Percentiles rank a stretch among this genome's conserved stretches.
Evolutionary conservation across 2,888 invertebrate species (phyloP).

Genomic region (Drosophila setosimentum): DNA sequence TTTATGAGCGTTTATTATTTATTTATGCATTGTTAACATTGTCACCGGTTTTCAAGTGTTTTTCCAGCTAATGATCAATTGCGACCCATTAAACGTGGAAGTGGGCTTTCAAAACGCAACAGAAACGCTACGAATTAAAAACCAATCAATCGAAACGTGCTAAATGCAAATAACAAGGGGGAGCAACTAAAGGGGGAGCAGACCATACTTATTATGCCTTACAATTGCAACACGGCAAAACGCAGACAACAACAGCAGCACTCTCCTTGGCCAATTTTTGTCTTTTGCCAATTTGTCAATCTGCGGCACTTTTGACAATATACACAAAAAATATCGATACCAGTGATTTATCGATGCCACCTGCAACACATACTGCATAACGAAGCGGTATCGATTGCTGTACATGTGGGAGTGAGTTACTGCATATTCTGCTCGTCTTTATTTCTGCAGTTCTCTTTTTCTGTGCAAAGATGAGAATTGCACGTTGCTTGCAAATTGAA

Average conservation of each 20-base stretch:
- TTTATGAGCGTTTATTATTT: constrained; percentile 62
- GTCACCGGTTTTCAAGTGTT: constrained; percentile 61
- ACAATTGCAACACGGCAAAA: constrained; percentile 8
- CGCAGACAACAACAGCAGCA: constrained; percentile 1
- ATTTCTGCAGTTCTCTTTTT: constrained; percentile 17
- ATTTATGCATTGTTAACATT: constrained; percentile 59
- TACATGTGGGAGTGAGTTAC: constrained; percentile 21
- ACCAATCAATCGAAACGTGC: constrained; percentile 40
- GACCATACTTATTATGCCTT: constrained; percentile 9
- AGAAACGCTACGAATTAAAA: constrained; percentile 24
- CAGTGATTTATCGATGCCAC: constrained; percentile 72
- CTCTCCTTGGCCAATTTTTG: constrained; percentile 61
- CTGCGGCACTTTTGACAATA: constrained; percentile 57
- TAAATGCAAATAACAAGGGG: constrained; percentile 22
- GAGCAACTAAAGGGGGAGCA: background rate
- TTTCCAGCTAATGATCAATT: constrained; percentile 72
- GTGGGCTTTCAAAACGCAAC: constrained; percentile 22
- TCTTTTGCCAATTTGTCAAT: constrained; percentile 58
- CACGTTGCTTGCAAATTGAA: constrained; percentile 37
- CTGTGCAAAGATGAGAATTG: constrained; percentile 39
- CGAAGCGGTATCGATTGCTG: constrained; percentile 6
- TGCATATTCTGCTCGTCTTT: constrained; percentile 44
- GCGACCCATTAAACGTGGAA: constrained; percentile 62
- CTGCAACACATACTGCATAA: constrained; percentile 32
- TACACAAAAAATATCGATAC: constrained; percentile 58